Conservation (phyloP, 1,140 invertebrate genomes). For the Musca domestica region DNA sequence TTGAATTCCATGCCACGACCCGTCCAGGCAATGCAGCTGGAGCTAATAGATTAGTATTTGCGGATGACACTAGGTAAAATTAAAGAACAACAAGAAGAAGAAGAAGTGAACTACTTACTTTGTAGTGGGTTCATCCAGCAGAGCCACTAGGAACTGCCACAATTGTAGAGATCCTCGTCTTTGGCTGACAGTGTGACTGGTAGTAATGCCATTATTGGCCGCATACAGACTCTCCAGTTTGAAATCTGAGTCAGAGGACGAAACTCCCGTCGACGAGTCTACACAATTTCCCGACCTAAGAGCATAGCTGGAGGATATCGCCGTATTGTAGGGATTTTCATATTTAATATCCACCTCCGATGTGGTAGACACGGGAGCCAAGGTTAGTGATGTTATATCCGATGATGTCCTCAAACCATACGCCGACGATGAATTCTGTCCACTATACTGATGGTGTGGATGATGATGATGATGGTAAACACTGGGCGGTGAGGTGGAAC, state of each 20-base stretch:
- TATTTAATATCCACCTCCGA: slow-evolving; percentile 44
- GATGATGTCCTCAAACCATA: slow-evolving; percentile 16
- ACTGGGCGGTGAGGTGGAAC: slow-evolving; percentile 37
- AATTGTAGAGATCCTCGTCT: slow-evolving; percentile 84
- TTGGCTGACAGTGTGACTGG: slow-evolving; percentile 46
- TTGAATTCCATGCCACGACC: slow-evolving; percentile 93
- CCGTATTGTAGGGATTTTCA: slow-evolving; percentile 46
- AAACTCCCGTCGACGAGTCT: slow-evolving; percentile 41
- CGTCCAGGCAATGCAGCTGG: slow-evolving; percentile 93
- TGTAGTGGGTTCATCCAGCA: slow-evolving; percentile 77
- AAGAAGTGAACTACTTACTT: slow-evolving; percentile 32
- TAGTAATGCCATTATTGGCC: slow-evolving; percentile 44
- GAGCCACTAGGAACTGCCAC: slow-evolving; percentile 90
- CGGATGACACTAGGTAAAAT: not conserved
- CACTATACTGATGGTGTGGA: slow-evolving; percentile 7
- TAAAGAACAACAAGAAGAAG: not conserved
- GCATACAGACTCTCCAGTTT: slow-evolving; percentile 44
- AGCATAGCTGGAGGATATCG: slow-evolving; percentile 47
- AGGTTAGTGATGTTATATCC: slow-evolving; percentile 2
- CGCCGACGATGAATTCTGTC: not conserved
- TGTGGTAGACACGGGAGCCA: slow-evolving; percentile 15
- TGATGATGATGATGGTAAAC: slow-evolving; percentile 23
- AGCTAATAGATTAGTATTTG: slow-evolving; percentile 56
- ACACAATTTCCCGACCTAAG: slow-evolving; percentile 39
- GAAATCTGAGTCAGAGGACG: slow-evolving; percentile 44